Evolutionary conservation across 2,113 vertebrate genomes (phyloP), one percentile per base, ranked within the genome.

Genomic region (Empidonax traillii): DNA sequence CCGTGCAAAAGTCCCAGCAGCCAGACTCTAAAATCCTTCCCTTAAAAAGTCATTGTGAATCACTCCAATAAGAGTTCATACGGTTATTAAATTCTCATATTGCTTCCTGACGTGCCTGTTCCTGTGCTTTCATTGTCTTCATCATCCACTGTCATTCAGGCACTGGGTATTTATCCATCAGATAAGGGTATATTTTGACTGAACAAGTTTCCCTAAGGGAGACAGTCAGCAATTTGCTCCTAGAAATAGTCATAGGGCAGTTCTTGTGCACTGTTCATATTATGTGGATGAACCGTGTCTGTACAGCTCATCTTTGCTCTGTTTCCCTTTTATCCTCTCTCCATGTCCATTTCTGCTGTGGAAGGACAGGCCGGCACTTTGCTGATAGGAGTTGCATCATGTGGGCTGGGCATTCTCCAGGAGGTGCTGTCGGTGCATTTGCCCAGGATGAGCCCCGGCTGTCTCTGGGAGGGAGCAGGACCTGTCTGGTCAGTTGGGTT

Each of bases 31-130:
- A 94, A 96, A 65, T 81, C 23, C 28, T 88, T 69, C 67, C 35
- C 56, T 76, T 61, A 78, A 84, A 65, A 91, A 85, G 30, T 80
- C 22, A n/a, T 44, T 90, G 44, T 72, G 52, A 37, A 72, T 81
- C 23, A 28, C 90, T 74, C 41, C 62, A 89, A 2, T 56, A 72
- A 39, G 33, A 89, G 73, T 68, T 31, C 72, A 27, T 61, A 52
- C 14, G 16, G 8, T 77, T 78, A 84, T 67, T 92, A 78, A 75
- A 91, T 87, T 79, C 43, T 78, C 4, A 4, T 62, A 27, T 22
- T 74, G 31, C 31, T 78, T 90, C 73, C 63, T 11, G 5, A 24
- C 79, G 82, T 31, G 27, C n/a, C 20, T 75, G 28, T 69, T 78
- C 43, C 61, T 75, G 17, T 67, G 22, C 47, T 68, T 87, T 59